Conservation (phyloP, 2,888 invertebrate genomes). For the Eumacrocentrus americanus region DNA sequence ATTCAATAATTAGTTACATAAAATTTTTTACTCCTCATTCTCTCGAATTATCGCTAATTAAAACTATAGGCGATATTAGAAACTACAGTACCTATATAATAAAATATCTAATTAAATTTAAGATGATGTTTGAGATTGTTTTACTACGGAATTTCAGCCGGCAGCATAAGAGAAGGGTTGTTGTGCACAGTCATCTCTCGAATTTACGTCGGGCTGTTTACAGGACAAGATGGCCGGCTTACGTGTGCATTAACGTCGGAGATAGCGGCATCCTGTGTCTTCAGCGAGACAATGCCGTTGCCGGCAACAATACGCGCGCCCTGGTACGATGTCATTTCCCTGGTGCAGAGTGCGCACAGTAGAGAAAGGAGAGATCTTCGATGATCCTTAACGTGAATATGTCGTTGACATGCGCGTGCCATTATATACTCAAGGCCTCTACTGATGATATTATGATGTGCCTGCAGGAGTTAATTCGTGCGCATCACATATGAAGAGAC, state of each 20-base stretch:
- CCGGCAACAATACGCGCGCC: neutral
- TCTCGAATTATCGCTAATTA: too few species aligned
- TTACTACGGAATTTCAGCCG: too few species aligned
- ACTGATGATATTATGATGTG: neutral
- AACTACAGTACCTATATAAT: too few species aligned
- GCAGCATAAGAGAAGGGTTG: too few species aligned
- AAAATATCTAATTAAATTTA: too few species aligned
- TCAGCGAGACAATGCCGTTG: constrained; percentile 6
- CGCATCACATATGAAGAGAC: too few species aligned
- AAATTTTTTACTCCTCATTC: too few species aligned
- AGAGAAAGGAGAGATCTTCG: constrained; percentile 8
- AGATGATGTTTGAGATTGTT: too few species aligned
- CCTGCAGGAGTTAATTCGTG: neutral
- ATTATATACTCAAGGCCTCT: neutral
- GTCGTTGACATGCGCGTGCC: constrained; percentile 2
- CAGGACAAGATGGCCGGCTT: constrained; percentile 7
- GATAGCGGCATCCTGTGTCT: neutral
- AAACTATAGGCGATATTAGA: too few species aligned
- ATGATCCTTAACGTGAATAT: neutral
- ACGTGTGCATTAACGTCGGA: constrained; percentile 10
- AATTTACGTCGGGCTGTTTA: constrained; percentile 7
- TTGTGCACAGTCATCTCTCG: neutral
- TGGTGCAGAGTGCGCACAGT: neutral
- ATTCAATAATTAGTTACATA: too few species aligned
- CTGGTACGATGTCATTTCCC: constrained; percentile 10